A percentile compares a stretch with the other conserved stretches of the same genome.
These are phyloP conservation scores for Eulemur rufifrons DNA, from an alignment of 2,113 vertebrate genomes.

Conservation along the genomic window DNA sequence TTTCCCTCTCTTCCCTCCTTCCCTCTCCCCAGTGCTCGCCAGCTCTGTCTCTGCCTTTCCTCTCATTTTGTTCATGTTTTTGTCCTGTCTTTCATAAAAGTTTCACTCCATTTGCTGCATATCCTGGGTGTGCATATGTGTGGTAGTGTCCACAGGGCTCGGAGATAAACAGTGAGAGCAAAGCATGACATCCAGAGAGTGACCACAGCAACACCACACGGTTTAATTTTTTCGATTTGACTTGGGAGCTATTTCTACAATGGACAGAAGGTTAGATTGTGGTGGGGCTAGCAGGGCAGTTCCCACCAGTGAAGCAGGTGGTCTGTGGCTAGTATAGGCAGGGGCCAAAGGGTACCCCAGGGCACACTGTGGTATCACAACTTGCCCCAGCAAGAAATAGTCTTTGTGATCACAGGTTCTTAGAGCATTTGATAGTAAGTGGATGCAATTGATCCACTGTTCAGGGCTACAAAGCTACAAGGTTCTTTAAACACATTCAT, in stretches of 20 bases:
- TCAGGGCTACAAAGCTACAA: not conserved
- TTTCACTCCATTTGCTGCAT: not conserved
- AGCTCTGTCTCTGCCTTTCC: not conserved
- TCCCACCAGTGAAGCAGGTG: not conserved
- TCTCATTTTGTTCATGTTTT: not conserved
- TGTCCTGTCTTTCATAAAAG: not conserved
- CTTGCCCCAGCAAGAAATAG: not conserved
- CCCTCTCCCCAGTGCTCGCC: not conserved
- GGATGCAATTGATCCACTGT: rapidly evolving
- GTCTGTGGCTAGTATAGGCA: rapidly evolving
- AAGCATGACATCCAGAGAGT: not conserved
- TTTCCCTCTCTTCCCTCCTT: not conserved
- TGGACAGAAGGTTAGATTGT: not conserved
- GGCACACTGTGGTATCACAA: not conserved
- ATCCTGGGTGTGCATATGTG: too few species aligned
- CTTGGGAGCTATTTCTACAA: not conserved
- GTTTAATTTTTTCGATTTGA: not conserved
- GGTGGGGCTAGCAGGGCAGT: too few species aligned
- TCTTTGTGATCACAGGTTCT: not conserved
- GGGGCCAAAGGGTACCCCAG: not conserved
- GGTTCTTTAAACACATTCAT: not conserved
- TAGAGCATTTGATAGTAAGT: not conserved
- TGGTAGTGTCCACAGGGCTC: not conserved
- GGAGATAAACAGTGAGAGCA: not conserved
- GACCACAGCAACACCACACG: not conserved